Evolutionary conservation across 2,113 vertebrate genomes (phyloP).

Genomic region (Grammomys surdaster): DNA sequence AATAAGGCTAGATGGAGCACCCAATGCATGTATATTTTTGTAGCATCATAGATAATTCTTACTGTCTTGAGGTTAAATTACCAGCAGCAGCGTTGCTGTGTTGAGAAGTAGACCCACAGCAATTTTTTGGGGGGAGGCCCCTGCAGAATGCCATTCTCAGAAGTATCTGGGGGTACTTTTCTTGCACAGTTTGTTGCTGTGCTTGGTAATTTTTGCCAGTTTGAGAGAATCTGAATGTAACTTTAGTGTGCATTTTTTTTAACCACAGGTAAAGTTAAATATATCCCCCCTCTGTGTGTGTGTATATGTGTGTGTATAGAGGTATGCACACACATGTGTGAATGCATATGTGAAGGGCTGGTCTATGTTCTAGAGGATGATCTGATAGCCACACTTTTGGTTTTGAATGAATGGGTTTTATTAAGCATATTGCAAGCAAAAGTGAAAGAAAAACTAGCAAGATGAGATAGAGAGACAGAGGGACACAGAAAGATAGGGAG

Average conservation of each 20-base stretch:
- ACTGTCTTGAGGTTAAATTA: not conserved
- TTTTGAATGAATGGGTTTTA: not conserved
- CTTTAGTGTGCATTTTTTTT: not conserved
- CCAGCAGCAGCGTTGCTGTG: not conserved
- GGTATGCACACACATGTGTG: not conserved
- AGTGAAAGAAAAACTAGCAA: not conserved
- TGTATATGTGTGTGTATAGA: too few species aligned
- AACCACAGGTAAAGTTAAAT: not conserved
- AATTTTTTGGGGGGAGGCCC: not conserved
- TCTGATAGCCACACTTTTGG: not conserved
- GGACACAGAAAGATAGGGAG: not conserved
- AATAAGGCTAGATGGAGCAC: too few species aligned
- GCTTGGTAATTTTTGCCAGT: not conserved
- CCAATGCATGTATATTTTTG: not conserved
- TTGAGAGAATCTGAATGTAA: not conserved
- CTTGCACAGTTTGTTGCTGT: not conserved
- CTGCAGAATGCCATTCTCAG: not conserved
- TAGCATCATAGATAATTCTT: not conserved
- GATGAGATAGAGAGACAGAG: not conserved
- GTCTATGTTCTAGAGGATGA: not conserved
- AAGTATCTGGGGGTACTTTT: not conserved
- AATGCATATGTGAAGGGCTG: not conserved
- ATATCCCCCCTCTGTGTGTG: not conserved
- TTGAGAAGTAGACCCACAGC: not conserved
- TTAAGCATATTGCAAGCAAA: not conserved